Evolutionary conservation across 1,140 invertebrate species (phyloP).

Genomic region (Euwallacea similis): DNA sequence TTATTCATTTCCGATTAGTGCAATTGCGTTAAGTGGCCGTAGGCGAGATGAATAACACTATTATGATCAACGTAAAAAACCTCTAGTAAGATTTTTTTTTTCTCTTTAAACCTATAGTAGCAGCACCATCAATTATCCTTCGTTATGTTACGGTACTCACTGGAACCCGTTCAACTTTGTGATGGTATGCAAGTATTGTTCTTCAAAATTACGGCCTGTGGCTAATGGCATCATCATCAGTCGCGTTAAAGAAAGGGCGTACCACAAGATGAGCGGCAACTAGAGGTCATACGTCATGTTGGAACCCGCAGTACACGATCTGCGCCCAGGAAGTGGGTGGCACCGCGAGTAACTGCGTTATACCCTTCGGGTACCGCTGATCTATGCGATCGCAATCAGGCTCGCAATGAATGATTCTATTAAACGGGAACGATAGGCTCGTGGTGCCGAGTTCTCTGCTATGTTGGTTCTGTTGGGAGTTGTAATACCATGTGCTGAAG

Average conservation of each 20-base stretch:
- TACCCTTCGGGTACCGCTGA: constrained; percentile 37
- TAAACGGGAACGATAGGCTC: too few relatives aligned
- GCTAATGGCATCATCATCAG: constrained; percentile 32
- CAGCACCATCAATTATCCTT: not conserved
- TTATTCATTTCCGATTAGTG: constrained; percentile 3
- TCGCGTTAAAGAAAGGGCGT: constrained; percentile 36
- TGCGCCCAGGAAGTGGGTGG: constrained; percentile 44
- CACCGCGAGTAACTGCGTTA: constrained; percentile 40
- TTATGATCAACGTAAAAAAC: too few relatives aligned
- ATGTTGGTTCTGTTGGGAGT: too few relatives aligned
- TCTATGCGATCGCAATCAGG: constrained; percentile 28
- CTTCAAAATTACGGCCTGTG: constrained; percentile 28
- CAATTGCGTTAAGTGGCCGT: not conserved
- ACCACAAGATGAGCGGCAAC: constrained; percentile 24
- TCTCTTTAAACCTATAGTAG: too few relatives aligned
- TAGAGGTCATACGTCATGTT: constrained; percentile 37
- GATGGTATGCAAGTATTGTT: constrained; percentile 26
- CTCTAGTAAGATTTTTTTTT: too few relatives aligned
- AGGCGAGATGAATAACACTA: too few relatives aligned
- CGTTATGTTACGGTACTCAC: not conserved
- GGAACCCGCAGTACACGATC: constrained; percentile 34
- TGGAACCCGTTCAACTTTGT: constrained; percentile 4
- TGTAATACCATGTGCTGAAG: too few relatives aligned
- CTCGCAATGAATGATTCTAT: not conserved
- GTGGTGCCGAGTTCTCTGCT: too few relatives aligned